phyloP scores from a whole-genome alignment of 2,797 vertebrate species.

The Astyanax mexicanus region DNA sequence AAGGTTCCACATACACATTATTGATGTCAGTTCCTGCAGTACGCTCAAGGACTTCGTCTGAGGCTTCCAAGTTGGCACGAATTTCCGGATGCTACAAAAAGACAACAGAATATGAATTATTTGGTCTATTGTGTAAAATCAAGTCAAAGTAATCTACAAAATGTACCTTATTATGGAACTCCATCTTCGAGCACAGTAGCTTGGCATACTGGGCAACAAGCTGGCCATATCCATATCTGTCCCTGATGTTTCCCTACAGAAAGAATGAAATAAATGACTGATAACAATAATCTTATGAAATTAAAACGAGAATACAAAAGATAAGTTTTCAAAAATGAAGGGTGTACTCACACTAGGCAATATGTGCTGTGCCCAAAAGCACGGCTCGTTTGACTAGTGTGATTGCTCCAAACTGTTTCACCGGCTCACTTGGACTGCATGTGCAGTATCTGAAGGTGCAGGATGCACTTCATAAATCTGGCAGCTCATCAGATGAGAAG shows the following conservation, averaged over 20 bases:
- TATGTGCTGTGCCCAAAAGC: too few relatives aligned
- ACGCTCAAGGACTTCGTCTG: slow-evolving; percentile 92
- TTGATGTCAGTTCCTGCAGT: slow-evolving; percentile 91
- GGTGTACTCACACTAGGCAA: too few relatives aligned
- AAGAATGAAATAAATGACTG: slow-evolving; percentile 13
- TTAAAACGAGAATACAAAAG: background rate
- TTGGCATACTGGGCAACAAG: slow-evolving; percentile 88
- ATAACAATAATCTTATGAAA: background rate
- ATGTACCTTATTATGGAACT: slow-evolving; percentile 89
- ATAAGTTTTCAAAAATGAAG: background rate
- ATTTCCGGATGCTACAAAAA: slow-evolving; percentile 87
- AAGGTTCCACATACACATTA: slow-evolving; percentile 88
- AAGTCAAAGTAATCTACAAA: background rate
- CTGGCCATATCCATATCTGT: slow-evolving; percentile 92
- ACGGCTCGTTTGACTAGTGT: too few relatives aligned
- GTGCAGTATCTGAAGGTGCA: too few relatives aligned
- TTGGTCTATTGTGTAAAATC: background rate
- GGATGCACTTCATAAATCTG: too few relatives aligned
- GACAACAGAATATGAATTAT: background rate
- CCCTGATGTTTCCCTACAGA: slow-evolving; percentile 87
- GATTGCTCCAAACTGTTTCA: too few relatives aligned
- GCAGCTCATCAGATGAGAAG: too few relatives aligned
- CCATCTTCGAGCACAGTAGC: slow-evolving; percentile 91
- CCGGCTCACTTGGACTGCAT: too few relatives aligned
- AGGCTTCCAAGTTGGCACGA: slow-evolving; percentile 87